phyloP scores from a whole-genome alignment of 2,888 invertebrate species.

The Ashinkailepas kermadecensis region DNA sequence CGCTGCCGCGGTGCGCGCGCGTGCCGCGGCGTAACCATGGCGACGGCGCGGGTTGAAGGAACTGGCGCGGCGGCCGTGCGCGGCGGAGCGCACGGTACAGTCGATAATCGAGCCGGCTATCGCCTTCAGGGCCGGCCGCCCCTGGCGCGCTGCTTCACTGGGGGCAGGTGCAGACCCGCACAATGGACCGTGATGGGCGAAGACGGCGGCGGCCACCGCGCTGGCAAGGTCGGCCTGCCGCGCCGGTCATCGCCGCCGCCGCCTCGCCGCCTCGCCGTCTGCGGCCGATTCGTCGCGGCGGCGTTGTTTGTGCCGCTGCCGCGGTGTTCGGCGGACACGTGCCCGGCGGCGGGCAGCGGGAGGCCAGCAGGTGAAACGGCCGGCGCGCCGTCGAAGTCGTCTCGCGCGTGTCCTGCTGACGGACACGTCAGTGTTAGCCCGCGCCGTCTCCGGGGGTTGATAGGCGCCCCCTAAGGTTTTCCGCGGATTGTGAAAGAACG shows the following conservation, averaged over 20 bases:
- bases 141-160: background rate
- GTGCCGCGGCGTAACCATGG: slow-evolving; percentile 21
- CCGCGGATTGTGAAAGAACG: too few relatives aligned
- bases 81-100: background rate
- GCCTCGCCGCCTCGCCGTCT: too few relatives aligned
- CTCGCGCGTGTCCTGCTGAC: too few relatives aligned
- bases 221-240: background rate
- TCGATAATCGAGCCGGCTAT: background rate
- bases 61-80: background rate
- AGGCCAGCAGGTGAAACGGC: too few relatives aligned
- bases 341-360: too few relatives aligned
- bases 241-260: background rate
- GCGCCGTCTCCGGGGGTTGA: too few relatives aligned
- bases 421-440: too few relatives aligned
- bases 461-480: too few relatives aligned
- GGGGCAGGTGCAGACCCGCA: background rate
- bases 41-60: slow-evolving; percentile 20
- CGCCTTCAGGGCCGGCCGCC: slow-evolving; percentile 3
- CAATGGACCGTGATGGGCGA: too few relatives aligned
- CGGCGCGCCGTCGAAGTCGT: too few relatives aligned
- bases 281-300: background rate
- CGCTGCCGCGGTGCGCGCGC: slow-evolving; percentile 19
- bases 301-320: background rate
- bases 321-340: too few relatives aligned
- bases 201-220: slow-evolving; percentile 34